phyloP scores from a whole-genome alignment of 2,888 invertebrate genomes.

The Epinotia nisella region DNA sequence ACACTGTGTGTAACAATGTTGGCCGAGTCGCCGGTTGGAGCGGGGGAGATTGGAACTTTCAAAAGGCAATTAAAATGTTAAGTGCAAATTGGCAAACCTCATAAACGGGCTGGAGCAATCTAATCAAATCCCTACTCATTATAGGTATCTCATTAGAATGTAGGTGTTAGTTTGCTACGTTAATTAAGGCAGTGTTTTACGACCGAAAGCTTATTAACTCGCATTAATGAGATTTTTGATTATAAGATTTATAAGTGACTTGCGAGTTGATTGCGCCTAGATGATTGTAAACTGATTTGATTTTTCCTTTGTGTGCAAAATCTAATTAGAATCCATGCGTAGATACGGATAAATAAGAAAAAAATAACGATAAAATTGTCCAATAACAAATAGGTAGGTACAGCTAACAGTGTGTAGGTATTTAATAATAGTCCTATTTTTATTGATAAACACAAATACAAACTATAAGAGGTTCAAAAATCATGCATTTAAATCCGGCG shows the following conservation, averaged over 20 bases:
- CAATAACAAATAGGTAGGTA: background rate
- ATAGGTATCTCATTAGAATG: constrained; percentile 31
- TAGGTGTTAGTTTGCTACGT: constrained; percentile 30
- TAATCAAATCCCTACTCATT: constrained; percentile 25
- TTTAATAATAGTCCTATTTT: background rate
- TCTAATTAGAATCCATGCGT: constrained; percentile 32
- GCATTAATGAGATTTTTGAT: constrained; percentile 43
- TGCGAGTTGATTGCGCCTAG: constrained; percentile 28
- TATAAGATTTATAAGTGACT: constrained; percentile 36
- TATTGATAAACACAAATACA: background rate
- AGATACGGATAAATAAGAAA: background rate
- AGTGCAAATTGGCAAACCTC: constrained; percentile 29
- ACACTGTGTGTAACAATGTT: constrained; percentile 5
- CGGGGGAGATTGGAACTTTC: constrained; percentile 6
- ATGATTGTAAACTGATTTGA: constrained; percentile 23
- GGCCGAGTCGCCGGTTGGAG: constrained; percentile 17
- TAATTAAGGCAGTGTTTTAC: constrained; percentile 41
- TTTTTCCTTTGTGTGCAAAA: constrained; percentile 25
- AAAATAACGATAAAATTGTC: constrained; percentile 7
- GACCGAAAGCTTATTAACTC: constrained; percentile 34
- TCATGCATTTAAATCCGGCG: background rate
- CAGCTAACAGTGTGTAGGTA: too few species aligned
- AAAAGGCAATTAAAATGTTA: constrained; percentile 29
- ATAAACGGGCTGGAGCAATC: constrained; percentile 10
- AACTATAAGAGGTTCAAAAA: background rate